Evolutionary conservation across 2,888 invertebrate species (phyloP), one percentile per base, ranked within the genome.

Genomic region (Macaria liturata): DNA sequence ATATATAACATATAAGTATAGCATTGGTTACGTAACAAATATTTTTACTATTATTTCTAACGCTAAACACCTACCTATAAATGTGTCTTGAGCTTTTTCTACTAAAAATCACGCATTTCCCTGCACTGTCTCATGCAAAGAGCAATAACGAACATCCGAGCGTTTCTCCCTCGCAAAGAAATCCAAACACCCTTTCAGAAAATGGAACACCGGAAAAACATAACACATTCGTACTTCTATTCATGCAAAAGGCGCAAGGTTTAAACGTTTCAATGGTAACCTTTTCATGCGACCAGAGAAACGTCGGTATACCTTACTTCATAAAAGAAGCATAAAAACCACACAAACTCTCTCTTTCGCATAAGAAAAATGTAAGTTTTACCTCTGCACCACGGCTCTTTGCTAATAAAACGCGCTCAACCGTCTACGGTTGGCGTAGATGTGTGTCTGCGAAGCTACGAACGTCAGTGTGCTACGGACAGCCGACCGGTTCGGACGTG

Each of bases 171-270:
- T 55, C 66, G 70, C 72, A 74, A 77, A 72, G 80, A 78, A 81
- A 80, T 78, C 78, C 80, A 84, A 85, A 84, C 81, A 80, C 69
- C 76, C 80, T 84, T 80, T 81, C 81, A 80, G 72, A 77, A 81
- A 86, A 86, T 81, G 78, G 77, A 82, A 80, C 79, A 78, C 74
- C 76, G 75, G 76, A 76, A 82, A 79, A 82, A 83, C 78, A 83
- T 85, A 84, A 84, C 81, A 83, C 86, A 88, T 83, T 84, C 83
- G 81, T 81, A 84, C 78, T 81, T 74, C 78, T 84, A 81, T 86
- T 86, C 84, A 85, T 74, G 81, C 81, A 84, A 85, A 86, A 87
- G 83, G 85, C 84, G 84, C 81, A 82, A 80, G 81, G 87, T 78
- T 84, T 86, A 87, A 86, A 78, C 78, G 86, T 77, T 84, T 83